phyloP scores from a whole-genome alignment of 2,797 vertebrate genomes.

The Toxotes lorentzi region DNA sequence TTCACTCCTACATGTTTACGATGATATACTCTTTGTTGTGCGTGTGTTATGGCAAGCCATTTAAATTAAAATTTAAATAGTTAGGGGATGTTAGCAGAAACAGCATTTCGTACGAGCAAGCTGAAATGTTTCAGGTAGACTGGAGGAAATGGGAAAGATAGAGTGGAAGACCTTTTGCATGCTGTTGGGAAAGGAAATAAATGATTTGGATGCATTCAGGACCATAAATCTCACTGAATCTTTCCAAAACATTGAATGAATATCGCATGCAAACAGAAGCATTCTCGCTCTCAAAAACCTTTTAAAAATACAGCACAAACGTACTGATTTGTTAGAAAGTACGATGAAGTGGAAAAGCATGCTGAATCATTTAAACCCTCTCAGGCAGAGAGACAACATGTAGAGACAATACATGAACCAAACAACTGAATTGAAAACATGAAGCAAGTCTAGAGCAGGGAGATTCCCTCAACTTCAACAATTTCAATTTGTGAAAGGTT shows the following conservation, averaged over 20 bases:
- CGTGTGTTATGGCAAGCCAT: slow-evolving; percentile 67
- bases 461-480: slow-evolving; percentile 10
- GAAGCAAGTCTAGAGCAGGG: slow-evolving; percentile 22
- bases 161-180: slow-evolving; percentile 69
- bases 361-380: slow-evolving; percentile 54
- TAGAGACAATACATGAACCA: slow-evolving; percentile 20
- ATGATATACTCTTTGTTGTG: slow-evolving; percentile 78
- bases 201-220: slow-evolving; percentile 58
- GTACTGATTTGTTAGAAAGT: slow-evolving; percentile 41
- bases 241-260: slow-evolving; percentile 57
- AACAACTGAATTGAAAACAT: slow-evolving; percentile 35
- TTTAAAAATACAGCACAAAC: slow-evolving; percentile 48
- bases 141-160: slow-evolving; percentile 36
- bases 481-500: background rate
- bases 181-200: slow-evolving; percentile 51
- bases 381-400: no score
- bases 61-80: slow-evolving; percentile 83
- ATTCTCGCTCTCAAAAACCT: slow-evolving; percentile 39
- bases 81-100: slow-evolving; percentile 64
- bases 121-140: slow-evolving; percentile 68
- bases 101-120: slow-evolving; percentile 66
- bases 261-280: slow-evolving; percentile 62
- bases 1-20: slow-evolving; percentile 52
- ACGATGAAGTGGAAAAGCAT: slow-evolving; percentile 50
- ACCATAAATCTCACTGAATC: slow-evolving; percentile 37